Base-by-base conservation (phyloP, 2,797 vertebrate genomes). In the Oceanodroma leucorhoa region DNA sequence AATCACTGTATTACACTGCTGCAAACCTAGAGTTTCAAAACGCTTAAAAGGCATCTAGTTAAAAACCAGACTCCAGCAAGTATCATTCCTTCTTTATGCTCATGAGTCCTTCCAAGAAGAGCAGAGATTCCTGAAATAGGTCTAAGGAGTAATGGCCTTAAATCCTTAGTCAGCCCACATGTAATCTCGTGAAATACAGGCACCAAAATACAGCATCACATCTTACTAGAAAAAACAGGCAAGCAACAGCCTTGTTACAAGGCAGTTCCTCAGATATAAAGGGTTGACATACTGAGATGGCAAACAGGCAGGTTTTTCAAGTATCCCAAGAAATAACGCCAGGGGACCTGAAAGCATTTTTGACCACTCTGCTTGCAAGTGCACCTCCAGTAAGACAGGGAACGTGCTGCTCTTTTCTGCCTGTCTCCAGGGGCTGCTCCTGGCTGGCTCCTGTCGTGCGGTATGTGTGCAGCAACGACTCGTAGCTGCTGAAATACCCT, bases 401-500 rank as follows among this genome's bases (percentile, higher is more conserved):
- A 73, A 58, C 0, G 1, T 34, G 34, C 38, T 36, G 75, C 38
- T 48, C 58, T 57, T 38, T 15, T 12, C 54, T 36, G 17, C 22
- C 45, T 10, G 34, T 41, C 58, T 50, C 84, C 54, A 55, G 41
- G 11, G 54, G 34, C 34, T 90, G 73, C 84, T 66, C 70, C 58
- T 1, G 2, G 21, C 54, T 57, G 85, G 34, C 41, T 70, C 61
- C 81, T 19, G 16, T 9, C 2, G 0, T 14, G 15, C 7, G 0
- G 19, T 32, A 57, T 30, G 40, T 15, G 24, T 18, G 51, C 73
- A 85, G 75, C 54, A 48, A 24, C 7, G 53, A 55, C 61, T 45
- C 0, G 11, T 5, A 65, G 55, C 78, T 86, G 50, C 75, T 73
- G 48, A 46, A 30, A 14, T 11, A 26, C 34, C 48, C 43, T 17